Conservation (phyloP, 2,113 vertebrate genomes). For the Polypterus senegalus region DNA sequence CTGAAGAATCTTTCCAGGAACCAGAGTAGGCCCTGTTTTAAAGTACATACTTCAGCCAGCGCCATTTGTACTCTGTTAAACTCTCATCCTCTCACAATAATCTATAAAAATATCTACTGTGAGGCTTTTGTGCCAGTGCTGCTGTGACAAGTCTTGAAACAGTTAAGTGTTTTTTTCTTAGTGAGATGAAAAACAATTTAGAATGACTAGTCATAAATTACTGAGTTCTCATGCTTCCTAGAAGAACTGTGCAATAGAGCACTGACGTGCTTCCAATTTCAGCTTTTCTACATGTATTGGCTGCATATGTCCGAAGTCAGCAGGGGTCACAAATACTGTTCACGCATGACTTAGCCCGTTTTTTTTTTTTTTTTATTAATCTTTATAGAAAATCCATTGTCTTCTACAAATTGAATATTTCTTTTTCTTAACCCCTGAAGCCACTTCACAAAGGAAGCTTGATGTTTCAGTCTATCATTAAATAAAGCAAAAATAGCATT, state of each 20-base stretch:
- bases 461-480: constrained; percentile 10
- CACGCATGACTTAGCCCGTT: constrained; percentile 11
- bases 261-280: neutral
- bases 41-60: too few species aligned
- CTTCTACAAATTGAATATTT: constrained; percentile 1
- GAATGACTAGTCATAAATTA: constrained; percentile 11
- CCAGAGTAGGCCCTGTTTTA: too few species aligned
- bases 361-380: neutral
- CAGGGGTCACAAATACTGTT: neutral
- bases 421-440: neutral
- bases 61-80: too few species aligned
- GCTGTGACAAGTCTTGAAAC: neutral
- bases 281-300: neutral
- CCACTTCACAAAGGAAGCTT: constrained; percentile 11
- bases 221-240: constrained; percentile 2
- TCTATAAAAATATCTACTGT: too few species aligned
- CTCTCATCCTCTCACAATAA: too few species aligned
- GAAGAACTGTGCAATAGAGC: neutral
- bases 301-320: constrained; percentile 6
- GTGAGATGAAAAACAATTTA: neutral
- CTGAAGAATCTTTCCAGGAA: too few species aligned
- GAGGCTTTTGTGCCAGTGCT: too few species aligned
- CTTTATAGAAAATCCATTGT: constrained; percentile 13
- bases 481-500: too few species aligned
- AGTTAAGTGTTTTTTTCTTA: neutral